A percentile compares a stretch with the other conserved stretches of the same genome.
These are phyloP conservation scores for Tetrapedia diversipes DNA, from an alignment of 2,888 invertebrate genomes.

Conservation along the genomic window DNA sequence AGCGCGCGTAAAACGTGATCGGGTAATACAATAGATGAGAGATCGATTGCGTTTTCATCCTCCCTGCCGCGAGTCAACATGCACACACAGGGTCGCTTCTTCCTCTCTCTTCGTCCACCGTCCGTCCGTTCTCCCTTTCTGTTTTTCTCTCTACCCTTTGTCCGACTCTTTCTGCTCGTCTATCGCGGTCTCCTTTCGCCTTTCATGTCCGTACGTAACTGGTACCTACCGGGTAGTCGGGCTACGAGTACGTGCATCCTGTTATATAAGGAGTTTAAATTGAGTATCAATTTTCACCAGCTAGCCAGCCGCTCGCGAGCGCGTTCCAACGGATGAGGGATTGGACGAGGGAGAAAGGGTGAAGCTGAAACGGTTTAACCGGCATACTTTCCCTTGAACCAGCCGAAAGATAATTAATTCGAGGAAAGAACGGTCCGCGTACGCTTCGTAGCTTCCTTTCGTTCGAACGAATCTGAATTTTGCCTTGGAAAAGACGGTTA, in stretches of 20 bases:
- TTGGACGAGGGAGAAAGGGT: background rate
- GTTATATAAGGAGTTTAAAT: constrained; percentile 70
- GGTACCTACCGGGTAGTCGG: constrained; percentile 59
- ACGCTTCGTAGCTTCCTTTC: background rate
- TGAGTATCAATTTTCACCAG: constrained; percentile 75
- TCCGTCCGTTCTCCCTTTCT: background rate
- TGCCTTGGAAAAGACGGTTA: background rate
- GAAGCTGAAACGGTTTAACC: background rate
- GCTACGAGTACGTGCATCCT: constrained; percentile 70
- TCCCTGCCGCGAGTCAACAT: constrained; percentile 48
- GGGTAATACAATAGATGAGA: constrained; percentile 72
- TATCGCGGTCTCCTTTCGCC: constrained; percentile 67
- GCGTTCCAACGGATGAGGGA: constrained; percentile 27
- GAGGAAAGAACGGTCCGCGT: background rate
- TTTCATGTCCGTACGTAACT: constrained; percentile 66
- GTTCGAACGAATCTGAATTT: background rate
- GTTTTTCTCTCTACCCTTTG: constrained; percentile 14
- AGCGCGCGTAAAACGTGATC: constrained; percentile 71
- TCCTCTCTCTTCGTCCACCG: constrained; percentile 31
- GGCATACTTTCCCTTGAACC: background rate
- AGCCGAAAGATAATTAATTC: constrained; percentile 3
- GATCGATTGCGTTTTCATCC: constrained; percentile 73
- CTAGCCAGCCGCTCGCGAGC: constrained; percentile 45
- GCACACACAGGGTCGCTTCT: constrained; percentile 28
- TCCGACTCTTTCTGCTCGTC: constrained; percentile 41